phyloP scores from a whole-genome alignment of 1,140 invertebrate genomes.

The Aphidius gifuensis region DNA sequence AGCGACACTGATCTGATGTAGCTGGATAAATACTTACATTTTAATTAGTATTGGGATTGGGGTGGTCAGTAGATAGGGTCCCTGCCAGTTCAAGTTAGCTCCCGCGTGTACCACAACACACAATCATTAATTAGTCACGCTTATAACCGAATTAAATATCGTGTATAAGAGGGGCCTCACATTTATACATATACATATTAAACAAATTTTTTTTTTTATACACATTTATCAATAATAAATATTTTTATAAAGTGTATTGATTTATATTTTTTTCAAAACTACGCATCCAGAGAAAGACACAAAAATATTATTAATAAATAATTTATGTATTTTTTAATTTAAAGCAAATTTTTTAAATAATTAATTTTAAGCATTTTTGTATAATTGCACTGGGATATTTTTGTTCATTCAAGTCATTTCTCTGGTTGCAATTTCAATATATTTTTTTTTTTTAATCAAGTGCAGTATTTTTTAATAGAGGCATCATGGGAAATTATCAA shows the following conservation, averaged over 20 bases:
- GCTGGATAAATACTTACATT: constrained; percentile 54
- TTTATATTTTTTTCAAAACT: constrained; percentile 3
- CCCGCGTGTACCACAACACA: constrained; percentile 54
- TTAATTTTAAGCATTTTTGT: neutral
- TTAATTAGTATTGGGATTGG: constrained; percentile 54
- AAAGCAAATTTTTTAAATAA: neutral
- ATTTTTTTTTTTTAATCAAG: constrained; percentile 6
- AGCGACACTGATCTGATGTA: constrained; percentile 46
- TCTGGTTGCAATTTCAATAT: constrained; percentile 15
- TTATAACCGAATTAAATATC: constrained; percentile 33
- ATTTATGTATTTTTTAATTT: neutral
- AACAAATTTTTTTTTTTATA: constrained; percentile 6
- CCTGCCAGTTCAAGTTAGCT: constrained; percentile 52
- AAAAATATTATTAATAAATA: neutral
- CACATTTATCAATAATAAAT: constrained; percentile 6
- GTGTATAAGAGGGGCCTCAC: constrained; percentile 25
- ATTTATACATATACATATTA: constrained; percentile 2
- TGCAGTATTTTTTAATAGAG: neutral
- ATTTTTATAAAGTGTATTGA: neutral
- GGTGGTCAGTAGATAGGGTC: constrained; percentile 53
- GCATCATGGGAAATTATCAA: constrained; percentile 9
- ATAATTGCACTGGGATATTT: neutral
- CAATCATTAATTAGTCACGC: constrained; percentile 54
- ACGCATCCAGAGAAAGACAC: constrained; percentile 15
- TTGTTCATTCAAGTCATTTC: constrained; percentile 12